Evolutionary conservation across 2,113 vertebrate species (phyloP), one percentile per base, ranked within the genome.

Genomic region (Callopanchax toddi): DNA sequence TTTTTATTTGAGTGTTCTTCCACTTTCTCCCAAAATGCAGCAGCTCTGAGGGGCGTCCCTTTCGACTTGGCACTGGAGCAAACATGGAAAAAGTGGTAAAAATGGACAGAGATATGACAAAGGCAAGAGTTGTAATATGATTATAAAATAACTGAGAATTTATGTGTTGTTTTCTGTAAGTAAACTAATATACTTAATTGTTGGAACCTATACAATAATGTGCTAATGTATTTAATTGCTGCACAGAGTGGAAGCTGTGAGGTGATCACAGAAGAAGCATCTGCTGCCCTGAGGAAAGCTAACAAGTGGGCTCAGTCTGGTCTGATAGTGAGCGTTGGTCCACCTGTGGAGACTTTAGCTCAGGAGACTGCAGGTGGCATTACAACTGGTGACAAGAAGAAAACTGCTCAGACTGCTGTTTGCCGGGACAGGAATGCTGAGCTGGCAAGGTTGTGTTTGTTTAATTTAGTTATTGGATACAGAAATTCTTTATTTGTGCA

Each of bases 81-180:
- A 99, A 99, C 84, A 99, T 99, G 97, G 97, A 99, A 86, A 99
- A 99, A 72, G 97, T 99, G 55, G 97, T 99, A 60, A 99, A 99
- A 88, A 98, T 99, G 97, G 97, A 99, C 84, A 91, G 97, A 67
- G 97, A 99, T 79, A 98, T 99, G 97, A 99, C 97, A 11, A 99
- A 99, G 91, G 97, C 97, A 85, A 74, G 71, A 16, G 3, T 13
- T 48, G 56, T 34, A 2, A 29, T 11, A 18, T 25, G 23, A 26
- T 2, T 21, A 0, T 46, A 29, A 54, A 26, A 10, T 1, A 34
- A 34, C 18, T 21, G 11, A n/a, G n/a, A n/a, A 16, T 42, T 42
- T 42, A 1, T 42, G 7, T 20, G 2, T 44, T 9, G 3, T 1
- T 37, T 11, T 37, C 12, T 11, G 11, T 37, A 2, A 6, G 29